Evolutionary conservation across 2,113 vertebrate genomes (phyloP).

Genomic region (Poeciliopsis turrubarensis): DNA sequence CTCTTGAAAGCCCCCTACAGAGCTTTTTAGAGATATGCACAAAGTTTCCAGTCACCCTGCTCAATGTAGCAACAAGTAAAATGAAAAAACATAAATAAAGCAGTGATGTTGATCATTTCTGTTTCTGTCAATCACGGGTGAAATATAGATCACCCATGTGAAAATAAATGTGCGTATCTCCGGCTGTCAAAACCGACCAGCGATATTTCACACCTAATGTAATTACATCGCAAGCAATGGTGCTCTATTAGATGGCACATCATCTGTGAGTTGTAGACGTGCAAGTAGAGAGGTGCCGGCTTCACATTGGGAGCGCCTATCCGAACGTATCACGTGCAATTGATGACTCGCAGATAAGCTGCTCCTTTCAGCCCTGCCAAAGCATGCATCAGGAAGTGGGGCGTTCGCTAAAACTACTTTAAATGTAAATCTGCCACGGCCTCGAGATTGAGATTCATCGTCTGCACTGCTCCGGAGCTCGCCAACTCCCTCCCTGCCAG

Average conservation of each 20-base stretch:
- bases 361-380: conserved; percentile 64
- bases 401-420: conserved; percentile 79
- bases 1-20: too few relatives aligned
- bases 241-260: conserved; percentile 56
- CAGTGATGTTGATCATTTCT: conserved; percentile 61
- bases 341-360: conserved; percentile 76
- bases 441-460: conserved; percentile 78
- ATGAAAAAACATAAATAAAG: conserved; percentile 67
- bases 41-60: conserved; percentile 35
- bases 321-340: conserved; percentile 66
- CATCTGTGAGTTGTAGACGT: conserved; percentile 52
- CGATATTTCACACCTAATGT: conserved; percentile 45
- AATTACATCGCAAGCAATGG: conserved; percentile 57
- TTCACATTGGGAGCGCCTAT: conserved; percentile 49
- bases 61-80: conserved; percentile 46
- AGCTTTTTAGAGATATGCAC: conserved; percentile 16
- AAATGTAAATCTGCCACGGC: conserved; percentile 82
- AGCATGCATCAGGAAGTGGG: conserved; percentile 76
- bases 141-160: conserved; percentile 52
- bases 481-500: conserved; percentile 57
- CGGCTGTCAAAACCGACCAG: conserved; percentile 26
- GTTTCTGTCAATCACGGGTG: conserved; percentile 65
- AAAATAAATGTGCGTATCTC: conserved; percentile 22
- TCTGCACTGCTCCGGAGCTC: conserved; percentile 55
- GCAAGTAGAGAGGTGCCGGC: conserved; percentile 56